Conservation (phyloP, 2,113 vertebrate species). For the Gadus chalcogrammus region DNA sequence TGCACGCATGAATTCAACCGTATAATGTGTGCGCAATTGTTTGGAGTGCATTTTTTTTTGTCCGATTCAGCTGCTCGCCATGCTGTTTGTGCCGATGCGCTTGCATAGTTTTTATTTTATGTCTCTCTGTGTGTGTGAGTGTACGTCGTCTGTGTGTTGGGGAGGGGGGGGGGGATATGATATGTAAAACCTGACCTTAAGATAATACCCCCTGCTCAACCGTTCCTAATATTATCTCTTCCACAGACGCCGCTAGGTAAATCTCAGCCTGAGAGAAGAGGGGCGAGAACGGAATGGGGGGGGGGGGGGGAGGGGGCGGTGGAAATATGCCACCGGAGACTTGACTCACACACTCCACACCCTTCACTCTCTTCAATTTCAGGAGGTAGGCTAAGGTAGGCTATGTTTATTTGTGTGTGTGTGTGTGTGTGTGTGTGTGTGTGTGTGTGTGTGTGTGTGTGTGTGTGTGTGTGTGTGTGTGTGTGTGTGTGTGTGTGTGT, state of each 20-base stretch:
- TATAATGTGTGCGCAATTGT: too few relatives aligned
- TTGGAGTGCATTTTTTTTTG: neutral
- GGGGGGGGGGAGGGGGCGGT: slow-evolving; percentile 28
- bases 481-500: slow-evolving; percentile 15
- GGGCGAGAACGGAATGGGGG: slow-evolving; percentile 19
- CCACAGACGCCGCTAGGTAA: slow-evolving; percentile 36
- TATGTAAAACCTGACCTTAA: slow-evolving; percentile 66
- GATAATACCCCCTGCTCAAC: slow-evolving; percentile 53
- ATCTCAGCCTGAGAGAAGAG: slow-evolving; percentile 47
- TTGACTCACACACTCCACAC: slow-evolving; percentile 26
- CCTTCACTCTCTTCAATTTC: slow-evolving; percentile 24
- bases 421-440: neutral
- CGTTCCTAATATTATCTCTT: slow-evolving; percentile 45
- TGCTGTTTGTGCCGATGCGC: too few relatives aligned
- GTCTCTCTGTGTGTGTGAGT: neutral
- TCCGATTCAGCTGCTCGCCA: neutral
- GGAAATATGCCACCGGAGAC: slow-evolving; percentile 39
- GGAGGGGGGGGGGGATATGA: slow-evolving; percentile 27
- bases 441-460: slow-evolving; percentile 13
- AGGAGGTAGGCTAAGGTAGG: too few relatives aligned
- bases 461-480: neutral
- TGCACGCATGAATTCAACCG: neutral
- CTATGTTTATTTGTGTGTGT: slow-evolving; percentile 16
- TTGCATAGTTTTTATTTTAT: too few relatives aligned
- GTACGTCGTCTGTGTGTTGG: neutral